Evolutionary conservation across 2,797 vertebrate species (phyloP).

Genomic region (Paedocypris micromegethes): DNA sequence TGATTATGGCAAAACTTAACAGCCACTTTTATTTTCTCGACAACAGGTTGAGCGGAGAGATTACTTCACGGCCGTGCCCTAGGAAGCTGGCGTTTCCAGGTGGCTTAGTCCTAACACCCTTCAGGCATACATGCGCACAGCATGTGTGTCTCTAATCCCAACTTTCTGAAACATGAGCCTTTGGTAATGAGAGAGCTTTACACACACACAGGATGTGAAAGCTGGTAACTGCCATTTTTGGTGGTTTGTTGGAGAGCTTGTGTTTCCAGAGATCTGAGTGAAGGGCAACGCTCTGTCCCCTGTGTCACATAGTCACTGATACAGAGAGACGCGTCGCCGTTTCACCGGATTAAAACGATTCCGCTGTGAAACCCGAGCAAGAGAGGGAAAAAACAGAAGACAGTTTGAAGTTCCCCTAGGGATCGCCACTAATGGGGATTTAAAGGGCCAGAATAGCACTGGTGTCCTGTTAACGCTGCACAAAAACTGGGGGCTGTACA

Average conservation of each 20-base stretch:
- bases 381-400: constrained; percentile 6
- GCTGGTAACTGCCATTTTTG: constrained; percentile 36
- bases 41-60: constrained; percentile 36
- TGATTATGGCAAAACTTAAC: too few relatives aligned
- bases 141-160: constrained; percentile 60
- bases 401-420: constrained; percentile 37
- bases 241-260: constrained; percentile 28
- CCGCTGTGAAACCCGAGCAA: constrained; percentile 13
- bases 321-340: constrained; percentile 6
- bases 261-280: constrained; percentile 25
- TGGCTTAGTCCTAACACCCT: constrained; percentile 18
- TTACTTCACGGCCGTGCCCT: constrained; percentile 53
- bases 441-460: constrained; percentile 54
- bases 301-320: constrained; percentile 10
- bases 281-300: constrained; percentile 21
- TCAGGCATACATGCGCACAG: constrained; percentile 27
- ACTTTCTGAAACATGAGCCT: constrained; percentile 61
- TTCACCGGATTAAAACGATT: constrained; percentile 25
- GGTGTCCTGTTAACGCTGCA: constrained; percentile 62
- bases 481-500: too few relatives aligned
- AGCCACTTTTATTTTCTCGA: constrained; percentile 19
- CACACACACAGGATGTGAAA: constrained; percentile 30
- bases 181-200: constrained; percentile 61
- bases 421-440: constrained; percentile 49
- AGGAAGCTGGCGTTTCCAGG: constrained; percentile 32